Evolutionary conservation across 2,113 vertebrate species (phyloP).

Genomic region (Poeciliopsis occidentalis): DNA sequence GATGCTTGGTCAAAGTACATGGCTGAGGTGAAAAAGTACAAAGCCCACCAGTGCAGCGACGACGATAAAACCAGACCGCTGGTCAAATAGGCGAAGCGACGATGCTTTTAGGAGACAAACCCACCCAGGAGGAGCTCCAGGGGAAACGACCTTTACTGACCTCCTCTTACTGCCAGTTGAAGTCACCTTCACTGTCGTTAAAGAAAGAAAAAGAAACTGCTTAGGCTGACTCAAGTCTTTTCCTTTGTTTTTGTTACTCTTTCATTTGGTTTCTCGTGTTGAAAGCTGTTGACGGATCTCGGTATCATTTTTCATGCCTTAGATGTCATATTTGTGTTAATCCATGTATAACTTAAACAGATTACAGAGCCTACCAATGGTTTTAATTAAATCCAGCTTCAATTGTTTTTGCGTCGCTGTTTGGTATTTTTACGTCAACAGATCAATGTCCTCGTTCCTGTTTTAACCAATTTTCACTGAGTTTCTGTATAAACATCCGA

Average conservation of each 20-base stretch:
- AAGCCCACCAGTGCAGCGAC: conserved; percentile 95
- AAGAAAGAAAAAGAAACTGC: conserved; percentile 37
- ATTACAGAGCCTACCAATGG: conserved; percentile 40
- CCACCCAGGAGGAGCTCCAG: conserved; percentile 29
- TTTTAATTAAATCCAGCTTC: conserved; percentile 67
- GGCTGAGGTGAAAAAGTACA: conserved; percentile 98
- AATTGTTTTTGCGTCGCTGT: background rate
- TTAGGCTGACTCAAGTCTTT: conserved; percentile 2
- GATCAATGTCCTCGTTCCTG: background rate
- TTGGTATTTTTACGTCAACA: no score
- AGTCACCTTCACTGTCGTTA: conserved; percentile 40
- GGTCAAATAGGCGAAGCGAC: conserved; percentile 84
- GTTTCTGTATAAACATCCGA: no score
- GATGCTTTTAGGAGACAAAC: conserved; percentile 1
- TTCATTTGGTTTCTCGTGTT: conserved; percentile 34
- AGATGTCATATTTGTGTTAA: conserved; percentile 42
- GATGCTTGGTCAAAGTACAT: conserved; percentile 97
- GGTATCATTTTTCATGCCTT: conserved; percentile 21
- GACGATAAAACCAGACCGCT: conserved; percentile 95
- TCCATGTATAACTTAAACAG: conserved; percentile 32
- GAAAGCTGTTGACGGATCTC: conserved; percentile 27
- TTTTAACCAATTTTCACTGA: no score
- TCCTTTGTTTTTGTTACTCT: conserved; percentile 22
- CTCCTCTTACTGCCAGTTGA: conserved; percentile 66
- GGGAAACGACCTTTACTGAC: conserved; percentile 23